These are phyloP conservation scores for Tetramorium parvispinum DNA, from an alignment of 1,140 invertebrate species.

Conservation along the genomic window DNA sequence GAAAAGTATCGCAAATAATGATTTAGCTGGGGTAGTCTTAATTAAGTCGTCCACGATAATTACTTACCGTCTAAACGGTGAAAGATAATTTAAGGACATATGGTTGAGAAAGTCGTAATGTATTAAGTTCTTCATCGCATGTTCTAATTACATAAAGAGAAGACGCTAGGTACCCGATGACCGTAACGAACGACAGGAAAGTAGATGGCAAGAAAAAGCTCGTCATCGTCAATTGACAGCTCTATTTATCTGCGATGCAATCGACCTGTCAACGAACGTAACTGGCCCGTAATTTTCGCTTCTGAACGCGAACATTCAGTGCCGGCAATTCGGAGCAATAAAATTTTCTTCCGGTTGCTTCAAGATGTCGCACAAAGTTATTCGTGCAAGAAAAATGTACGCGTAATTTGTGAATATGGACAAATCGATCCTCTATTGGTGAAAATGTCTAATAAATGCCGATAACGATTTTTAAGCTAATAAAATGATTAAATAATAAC, in stretches of 20 bases:
- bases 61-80: constrained; percentile 2
- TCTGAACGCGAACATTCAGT: constrained; percentile 46
- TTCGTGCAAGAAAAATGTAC: background rate
- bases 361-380: constrained; percentile 38
- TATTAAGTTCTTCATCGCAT: constrained; percentile 35
- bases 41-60: constrained; percentile 26
- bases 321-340: constrained; percentile 54
- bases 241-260: constrained; percentile 56
- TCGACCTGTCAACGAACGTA: constrained; percentile 50
- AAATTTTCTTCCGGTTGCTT: constrained; percentile 40
- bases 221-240: constrained; percentile 41
- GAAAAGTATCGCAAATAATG: constrained; percentile 13
- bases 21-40: constrained; percentile 8
- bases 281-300: constrained; percentile 56
- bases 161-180: background rate
- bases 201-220: constrained; percentile 39
- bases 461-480: background rate
- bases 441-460: background rate
- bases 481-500: constrained; percentile 13
- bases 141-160: constrained; percentile 42
- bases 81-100: constrained; percentile 35
- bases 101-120: constrained; percentile 40
- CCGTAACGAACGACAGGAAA: constrained; percentile 34
- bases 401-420: constrained; percentile 1
- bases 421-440: constrained; percentile 7